These are phyloP conservation scores for Gambusia yucatana DNA, from an alignment of 2,797 vertebrate species.

Conservation along the genomic window DNA sequence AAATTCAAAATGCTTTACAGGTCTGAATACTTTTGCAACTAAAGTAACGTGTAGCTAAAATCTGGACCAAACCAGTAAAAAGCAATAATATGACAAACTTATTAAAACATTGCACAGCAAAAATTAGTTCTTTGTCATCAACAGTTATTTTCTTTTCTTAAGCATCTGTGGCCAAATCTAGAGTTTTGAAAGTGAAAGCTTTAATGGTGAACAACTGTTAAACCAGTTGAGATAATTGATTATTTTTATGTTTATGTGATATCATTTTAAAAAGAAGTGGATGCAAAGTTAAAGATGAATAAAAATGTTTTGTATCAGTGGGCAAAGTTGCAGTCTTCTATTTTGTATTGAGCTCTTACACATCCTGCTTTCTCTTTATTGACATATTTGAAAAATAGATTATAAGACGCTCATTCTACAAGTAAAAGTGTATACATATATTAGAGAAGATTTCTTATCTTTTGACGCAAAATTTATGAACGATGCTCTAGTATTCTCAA, in stretches of 20 bases:
- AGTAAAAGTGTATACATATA: not conserved
- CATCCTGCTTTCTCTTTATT: not conserved
- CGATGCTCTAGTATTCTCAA: not conserved
- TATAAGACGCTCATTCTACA: not conserved
- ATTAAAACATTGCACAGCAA: not conserved
- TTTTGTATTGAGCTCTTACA: not conserved
- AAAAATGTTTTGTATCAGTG: not conserved
- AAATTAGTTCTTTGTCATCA: not conserved
- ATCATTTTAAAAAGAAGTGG: not conserved
- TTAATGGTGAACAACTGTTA: not conserved
- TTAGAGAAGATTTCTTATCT: not conserved
- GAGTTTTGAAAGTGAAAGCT: not conserved
- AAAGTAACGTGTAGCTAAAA: not conserved
- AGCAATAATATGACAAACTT: not conserved
- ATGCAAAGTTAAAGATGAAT: not conserved
- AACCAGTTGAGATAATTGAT: not conserved
- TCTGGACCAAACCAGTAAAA: not conserved
- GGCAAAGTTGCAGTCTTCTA: not conserved
- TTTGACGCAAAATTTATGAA: not conserved
- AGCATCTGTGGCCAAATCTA: not conserved
- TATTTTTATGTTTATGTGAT: not conserved
- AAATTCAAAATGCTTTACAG: not conserved
- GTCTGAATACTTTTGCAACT: not conserved
- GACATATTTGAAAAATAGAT: not conserved
- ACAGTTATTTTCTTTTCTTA: not conserved